These are phyloP conservation scores for Labrus mixtus DNA, from an alignment of 2,113 vertebrate species.

Conservation along the genomic window DNA sequence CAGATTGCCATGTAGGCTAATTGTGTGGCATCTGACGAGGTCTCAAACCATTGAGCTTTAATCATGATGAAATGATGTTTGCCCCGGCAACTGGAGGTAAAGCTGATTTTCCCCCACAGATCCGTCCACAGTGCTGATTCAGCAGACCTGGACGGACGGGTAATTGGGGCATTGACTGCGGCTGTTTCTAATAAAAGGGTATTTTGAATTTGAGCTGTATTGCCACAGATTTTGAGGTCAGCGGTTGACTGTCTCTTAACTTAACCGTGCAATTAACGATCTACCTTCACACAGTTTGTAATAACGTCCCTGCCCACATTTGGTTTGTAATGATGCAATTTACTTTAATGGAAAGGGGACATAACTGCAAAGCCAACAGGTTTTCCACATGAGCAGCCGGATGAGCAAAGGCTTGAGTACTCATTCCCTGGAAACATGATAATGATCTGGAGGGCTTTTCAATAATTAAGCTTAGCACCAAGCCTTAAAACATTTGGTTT, in stretches of 20 bases:
- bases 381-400: slow-evolving; percentile 56
- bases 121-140: slow-evolving; percentile 58
- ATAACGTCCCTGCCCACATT: slow-evolving; percentile 11
- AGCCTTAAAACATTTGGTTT: not conserved
- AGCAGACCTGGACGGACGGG: slow-evolving; percentile 35
- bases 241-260: slow-evolving; percentile 18
- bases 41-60: slow-evolving; percentile 71
- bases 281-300: slow-evolving; percentile 1
- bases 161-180: slow-evolving; percentile 49
- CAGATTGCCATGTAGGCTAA: slow-evolving; percentile 71
- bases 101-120: slow-evolving; percentile 36
- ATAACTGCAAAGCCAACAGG: slow-evolving; percentile 26
- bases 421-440: slow-evolving; percentile 13
- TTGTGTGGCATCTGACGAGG: slow-evolving; percentile 74
- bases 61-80: slow-evolving; percentile 73
- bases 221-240: slow-evolving; percentile 47
- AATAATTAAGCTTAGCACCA: not conserved
- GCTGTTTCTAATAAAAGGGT: slow-evolving; percentile 51
- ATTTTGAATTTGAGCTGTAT: slow-evolving; percentile 30
- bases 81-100: slow-evolving; percentile 33
- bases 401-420: slow-evolving; percentile 24
- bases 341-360: slow-evolving; percentile 35
- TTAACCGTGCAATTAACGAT: slow-evolving; percentile 51
- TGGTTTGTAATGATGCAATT: slow-evolving; percentile 47
- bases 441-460: slow-evolving; percentile 10